Base-by-base conservation (phyloP, 2,113 vertebrate species). In the Megaceryle torquata region DNA sequence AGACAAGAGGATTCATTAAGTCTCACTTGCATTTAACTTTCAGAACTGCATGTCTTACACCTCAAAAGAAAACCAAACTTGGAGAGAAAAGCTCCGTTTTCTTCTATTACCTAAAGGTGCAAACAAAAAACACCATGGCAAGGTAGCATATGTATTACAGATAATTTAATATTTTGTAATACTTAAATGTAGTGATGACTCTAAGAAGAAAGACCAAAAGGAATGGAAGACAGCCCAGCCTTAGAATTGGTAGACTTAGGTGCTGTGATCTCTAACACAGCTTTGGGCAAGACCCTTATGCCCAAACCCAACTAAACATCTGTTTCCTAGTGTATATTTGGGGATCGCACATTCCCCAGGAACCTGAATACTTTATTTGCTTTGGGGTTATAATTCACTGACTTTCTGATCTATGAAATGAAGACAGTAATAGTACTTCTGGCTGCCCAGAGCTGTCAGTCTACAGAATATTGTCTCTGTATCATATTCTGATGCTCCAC, bases 11-110 rank as follows among this genome's bases (percentile, higher is more conserved):
- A 61, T 80, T 75, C 31, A 57, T 24, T 48, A 63, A 59, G 77
- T 28, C 12, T 74, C 6, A 11, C 0, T 0, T 86, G 31, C 2
- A 0, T 67, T 88, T 67, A 50, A 60, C 68, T 69, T 91, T 76
- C 48, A 59, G 24, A 77, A 79, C 59, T 68, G 25, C 5, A 1
- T 51, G 61, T 60, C 53, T 70, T 81, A 71, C 22, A 51, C 6
- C 48, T 83, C 67, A 72, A 16, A 82, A 85, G 53, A 72, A 88
- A 83, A 60, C 13, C 25, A 75, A 6, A 39, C 24, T 44, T 61
- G 12, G 50, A 70, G 31, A 89, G 19, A 86, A 92, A n/a, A 46
- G n/a, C 7, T 74, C 6, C 63, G 11, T 29, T 69, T 79, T 82
- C 31, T 81, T 81, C 41, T 71, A 1, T 28, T 78, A 31, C 29